These are phyloP conservation scores for Gymnopithys bicolor DNA, from an alignment of 2,797 vertebrate species.

Conservation along the genomic window DNA sequence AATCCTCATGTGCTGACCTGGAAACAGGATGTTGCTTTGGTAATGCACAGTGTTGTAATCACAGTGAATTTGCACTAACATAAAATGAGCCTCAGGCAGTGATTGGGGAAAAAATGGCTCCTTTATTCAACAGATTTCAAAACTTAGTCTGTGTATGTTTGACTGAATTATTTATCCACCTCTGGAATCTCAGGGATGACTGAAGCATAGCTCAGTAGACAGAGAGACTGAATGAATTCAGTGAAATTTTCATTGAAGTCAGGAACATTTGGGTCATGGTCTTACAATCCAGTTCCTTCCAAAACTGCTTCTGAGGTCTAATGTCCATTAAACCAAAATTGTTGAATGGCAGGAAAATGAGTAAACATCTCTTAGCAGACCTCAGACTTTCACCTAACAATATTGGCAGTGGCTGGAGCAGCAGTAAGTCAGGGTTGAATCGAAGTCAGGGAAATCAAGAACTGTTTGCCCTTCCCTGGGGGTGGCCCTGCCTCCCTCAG, in stretches of 20 bases:
- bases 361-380: not conserved
- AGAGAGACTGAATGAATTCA: not conserved
- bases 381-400: not conserved
- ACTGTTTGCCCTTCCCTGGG: not conserved
- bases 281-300: not conserved
- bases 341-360: not conserved
- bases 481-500: not conserved
- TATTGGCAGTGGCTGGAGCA: not conserved
- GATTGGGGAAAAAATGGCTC: not conserved
- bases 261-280: not conserved
- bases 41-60: not conserved
- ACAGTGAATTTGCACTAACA: not conserved
- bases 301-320: not conserved
- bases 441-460: not conserved
- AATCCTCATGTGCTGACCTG: not conserved
- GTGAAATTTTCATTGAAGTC: not conserved
- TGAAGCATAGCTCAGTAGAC: not conserved
- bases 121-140: slow-evolving; percentile 7
- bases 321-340: not conserved
- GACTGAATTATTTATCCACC: slow-evolving; percentile 6
- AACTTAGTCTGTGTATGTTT: not conserved
- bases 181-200: not conserved
- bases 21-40: not conserved
- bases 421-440: not conserved
- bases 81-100: not conserved